Evolutionary conservation across 1,140 invertebrate species (phyloP).

Genomic region (Drosophila repletoides): DNA sequence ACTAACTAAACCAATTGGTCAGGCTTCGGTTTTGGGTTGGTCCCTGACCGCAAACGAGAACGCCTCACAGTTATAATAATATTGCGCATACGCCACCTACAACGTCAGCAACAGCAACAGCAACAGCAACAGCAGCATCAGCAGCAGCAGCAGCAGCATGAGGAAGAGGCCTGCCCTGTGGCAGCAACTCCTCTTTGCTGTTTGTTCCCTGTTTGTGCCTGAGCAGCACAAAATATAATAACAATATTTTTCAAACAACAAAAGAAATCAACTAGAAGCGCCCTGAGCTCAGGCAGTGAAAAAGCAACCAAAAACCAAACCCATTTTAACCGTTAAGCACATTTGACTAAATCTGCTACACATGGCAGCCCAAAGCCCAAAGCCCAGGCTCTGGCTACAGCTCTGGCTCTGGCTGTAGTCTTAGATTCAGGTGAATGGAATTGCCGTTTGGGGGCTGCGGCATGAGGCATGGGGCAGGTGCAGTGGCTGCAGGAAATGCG

Average conservation of each 20-base stretch:
- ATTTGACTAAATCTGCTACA: constrained; percentile 80
- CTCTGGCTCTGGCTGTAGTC: no score
- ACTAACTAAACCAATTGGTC: constrained; percentile 75
- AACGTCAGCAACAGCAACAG: constrained; percentile 29
- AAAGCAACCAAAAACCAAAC: constrained; percentile 67
- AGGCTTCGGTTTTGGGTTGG: constrained; percentile 64
- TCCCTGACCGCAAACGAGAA: constrained; percentile 75
- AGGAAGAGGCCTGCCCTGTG: constrained; percentile 26
- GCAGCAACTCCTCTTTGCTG: constrained; percentile 65
- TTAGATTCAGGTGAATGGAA: constrained; percentile 34
- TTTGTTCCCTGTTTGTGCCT: constrained; percentile 19
- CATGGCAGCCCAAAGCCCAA: constrained; percentile 55
- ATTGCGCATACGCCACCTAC: constrained; percentile 78
- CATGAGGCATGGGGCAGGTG: constrained; percentile 1
- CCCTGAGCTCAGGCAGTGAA: constrained; percentile 44
- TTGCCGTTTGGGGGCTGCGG: not conserved
- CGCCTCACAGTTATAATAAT: constrained; percentile 75
- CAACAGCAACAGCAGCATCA: not conserved
- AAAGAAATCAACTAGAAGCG: constrained; percentile 78
- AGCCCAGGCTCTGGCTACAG: no score
- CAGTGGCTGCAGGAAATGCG: constrained; percentile 64
- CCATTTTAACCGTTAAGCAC: constrained; percentile 81
- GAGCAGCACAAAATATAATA: constrained; percentile 59
- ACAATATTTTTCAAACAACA: constrained; percentile 77
- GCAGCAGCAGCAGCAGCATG: constrained; percentile 7